Evolutionary conservation across 2,888 invertebrate genomes (phyloP).

Genomic region (Lepetodrilus schrolli): DNA sequence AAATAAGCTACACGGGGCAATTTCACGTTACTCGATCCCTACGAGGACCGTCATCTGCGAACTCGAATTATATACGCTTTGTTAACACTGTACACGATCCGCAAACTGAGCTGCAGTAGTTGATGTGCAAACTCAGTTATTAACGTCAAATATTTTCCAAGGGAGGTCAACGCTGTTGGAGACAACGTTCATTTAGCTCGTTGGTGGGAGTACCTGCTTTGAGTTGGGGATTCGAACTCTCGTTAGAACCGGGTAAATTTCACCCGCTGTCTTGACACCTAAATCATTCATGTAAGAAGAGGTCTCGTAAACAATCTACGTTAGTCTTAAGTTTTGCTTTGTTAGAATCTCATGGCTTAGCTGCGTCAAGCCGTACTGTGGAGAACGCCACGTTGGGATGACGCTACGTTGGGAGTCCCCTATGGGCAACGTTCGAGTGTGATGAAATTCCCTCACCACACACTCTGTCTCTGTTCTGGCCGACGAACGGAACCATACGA

Average conservation of each 20-base stretch:
- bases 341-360: too few relatives aligned
- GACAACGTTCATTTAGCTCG: neutral
- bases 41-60: constrained; percentile 11
- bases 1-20: constrained; percentile 5
- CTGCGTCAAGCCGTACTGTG: too few relatives aligned
- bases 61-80: constrained; percentile 9
- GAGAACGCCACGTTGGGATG: too few relatives aligned
- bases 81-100: neutral
- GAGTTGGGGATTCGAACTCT: neutral
- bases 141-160: neutral
- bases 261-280: neutral
- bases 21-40: constrained; percentile 2
- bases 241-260: neutral
- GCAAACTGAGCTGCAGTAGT: neutral
- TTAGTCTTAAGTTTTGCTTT: neutral
- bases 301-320: neutral
- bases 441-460: too few relatives aligned
- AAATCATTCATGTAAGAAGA: neutral
- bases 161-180: neutral
- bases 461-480: too few relatives aligned
- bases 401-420: too few relatives aligned
- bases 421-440: too few relatives aligned
- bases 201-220: neutral
- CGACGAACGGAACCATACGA: too few relatives aligned
- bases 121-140: neutral